phyloP scores from a whole-genome alignment of 2,797 vertebrate species.

The Neosilurus mollespiculum region DNA sequence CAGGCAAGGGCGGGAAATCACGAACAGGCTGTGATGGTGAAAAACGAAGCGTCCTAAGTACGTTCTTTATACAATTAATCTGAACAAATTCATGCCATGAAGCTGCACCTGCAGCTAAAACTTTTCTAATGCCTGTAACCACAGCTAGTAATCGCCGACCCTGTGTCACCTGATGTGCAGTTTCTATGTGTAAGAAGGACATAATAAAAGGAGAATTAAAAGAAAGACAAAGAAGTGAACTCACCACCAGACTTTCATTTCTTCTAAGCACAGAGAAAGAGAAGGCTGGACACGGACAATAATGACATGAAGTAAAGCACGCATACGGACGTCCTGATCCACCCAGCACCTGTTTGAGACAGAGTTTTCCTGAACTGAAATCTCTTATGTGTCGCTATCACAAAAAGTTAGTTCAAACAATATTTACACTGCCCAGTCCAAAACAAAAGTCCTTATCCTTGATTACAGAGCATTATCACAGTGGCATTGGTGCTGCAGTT shows the following conservation, averaged over 20 bases:
- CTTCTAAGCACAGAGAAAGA: conserved; percentile 83
- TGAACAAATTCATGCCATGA: not conserved
- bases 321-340: conserved; percentile 84
- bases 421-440: no score
- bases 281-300: conserved; percentile 90
- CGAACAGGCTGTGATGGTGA: not conserved
- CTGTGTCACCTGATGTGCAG: not conserved
- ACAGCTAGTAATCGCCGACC: not conserved
- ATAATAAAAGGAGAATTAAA: conserved; percentile 2
- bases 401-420: not conserved
- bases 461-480: no score
- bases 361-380: not conserved
- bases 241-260: conserved; percentile 86
- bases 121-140: not conserved
- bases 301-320: conserved; percentile 89
- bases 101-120: not conserved
- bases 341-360: conserved; percentile 80
- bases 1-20: conserved; percentile 4
- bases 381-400: not conserved
- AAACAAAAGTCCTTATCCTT: no score
- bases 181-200: not conserved
- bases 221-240: conserved; percentile 42
- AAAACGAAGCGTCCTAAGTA: not conserved
- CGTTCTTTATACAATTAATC: not conserved
- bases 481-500: no score